Evolutionary conservation across 2,797 vertebrate genomes (phyloP).

Genomic region (Chromis chromis): DNA sequence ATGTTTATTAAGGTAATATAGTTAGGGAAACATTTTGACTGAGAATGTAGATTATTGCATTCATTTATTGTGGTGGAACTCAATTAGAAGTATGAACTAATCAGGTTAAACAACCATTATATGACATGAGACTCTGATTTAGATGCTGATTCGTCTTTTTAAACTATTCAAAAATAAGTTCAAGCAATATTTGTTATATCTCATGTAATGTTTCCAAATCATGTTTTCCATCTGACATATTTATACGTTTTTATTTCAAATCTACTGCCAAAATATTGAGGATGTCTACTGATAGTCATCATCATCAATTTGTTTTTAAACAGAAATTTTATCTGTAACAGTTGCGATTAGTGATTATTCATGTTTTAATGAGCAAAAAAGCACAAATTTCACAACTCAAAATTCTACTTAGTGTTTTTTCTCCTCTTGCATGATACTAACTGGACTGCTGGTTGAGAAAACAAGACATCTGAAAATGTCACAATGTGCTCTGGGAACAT

Average conservation of each 20-base stretch:
- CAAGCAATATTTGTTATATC: not conserved
- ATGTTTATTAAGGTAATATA: not conserved
- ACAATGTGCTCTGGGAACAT: not conserved
- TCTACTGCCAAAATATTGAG: not conserved
- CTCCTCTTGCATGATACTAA: not conserved
- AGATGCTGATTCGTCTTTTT: not conserved
- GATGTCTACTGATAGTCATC: not conserved
- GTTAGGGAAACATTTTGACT: not conserved
- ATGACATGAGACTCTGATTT: not conserved
- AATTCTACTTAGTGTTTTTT: not conserved
- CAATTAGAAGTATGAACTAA: conserved; percentile 14
- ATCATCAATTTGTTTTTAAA: not conserved
- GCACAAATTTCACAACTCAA: no score
- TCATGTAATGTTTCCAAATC: not conserved
- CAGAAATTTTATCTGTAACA: not conserved
- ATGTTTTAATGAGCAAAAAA: no score
- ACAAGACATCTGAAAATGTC: conserved; percentile 5
- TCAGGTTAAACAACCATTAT: conserved; percentile 9
- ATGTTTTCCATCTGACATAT: no score
- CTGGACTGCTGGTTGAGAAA: not conserved
- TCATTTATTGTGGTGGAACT: not conserved
- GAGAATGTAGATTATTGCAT: conserved; percentile 1
- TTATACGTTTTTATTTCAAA: not conserved
- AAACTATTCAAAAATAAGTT: not conserved
- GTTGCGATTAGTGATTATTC: not conserved